Evolutionary conservation across 2,888 invertebrate genomes (phyloP).

Genomic region (Lagria hirta): DNA sequence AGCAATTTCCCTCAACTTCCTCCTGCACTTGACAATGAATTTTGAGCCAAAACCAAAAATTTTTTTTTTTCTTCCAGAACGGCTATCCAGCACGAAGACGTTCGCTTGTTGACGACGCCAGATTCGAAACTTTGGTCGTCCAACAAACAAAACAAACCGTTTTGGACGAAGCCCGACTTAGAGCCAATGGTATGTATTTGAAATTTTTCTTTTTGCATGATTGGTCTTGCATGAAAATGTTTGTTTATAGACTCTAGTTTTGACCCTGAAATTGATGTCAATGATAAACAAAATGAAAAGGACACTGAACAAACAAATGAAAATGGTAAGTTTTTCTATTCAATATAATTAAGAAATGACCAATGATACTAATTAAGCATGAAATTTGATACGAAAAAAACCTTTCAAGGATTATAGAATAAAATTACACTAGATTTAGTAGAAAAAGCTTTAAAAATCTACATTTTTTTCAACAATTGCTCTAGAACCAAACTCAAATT

Average conservation of each 20-base stretch:
- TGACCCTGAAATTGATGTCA: slow-evolving; percentile 50
- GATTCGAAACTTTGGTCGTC: slow-evolving; percentile 94
- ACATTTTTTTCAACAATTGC: too few species aligned
- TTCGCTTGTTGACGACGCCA: slow-evolving; percentile 95
- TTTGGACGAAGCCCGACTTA: slow-evolving; percentile 84
- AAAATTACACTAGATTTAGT: too few species aligned
- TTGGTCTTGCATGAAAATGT: slow-evolving; percentile 36
- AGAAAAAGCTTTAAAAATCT: too few species aligned
- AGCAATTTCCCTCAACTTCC: slow-evolving; percentile 46
- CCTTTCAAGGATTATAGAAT: too few species aligned
- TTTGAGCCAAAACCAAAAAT: slow-evolving; percentile 13
- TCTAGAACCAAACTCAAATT: too few species aligned
- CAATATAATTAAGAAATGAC: too few species aligned
- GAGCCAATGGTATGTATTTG: slow-evolving; percentile 76
- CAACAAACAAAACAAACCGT: slow-evolving; percentile 93
- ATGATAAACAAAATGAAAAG: slow-evolving; percentile 42
- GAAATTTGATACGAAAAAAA: too few species aligned
- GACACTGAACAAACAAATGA: slow-evolving; percentile 34
- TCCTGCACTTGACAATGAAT: slow-evolving; percentile 43
- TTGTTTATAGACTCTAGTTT: slow-evolving; percentile 49
- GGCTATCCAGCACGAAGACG: slow-evolving; percentile 94
- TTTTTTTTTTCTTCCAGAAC: slow-evolving; percentile 73
- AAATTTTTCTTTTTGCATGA: slow-evolving; percentile 28
- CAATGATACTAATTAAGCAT: too few species aligned
- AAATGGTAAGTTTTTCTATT: slow-evolving; percentile 44